Percentiles rank a stretch among this genome's conserved stretches.
Conservation (phyloP, 2,888 invertebrate species). For the Fissipunctia ypsillon region DNA sequence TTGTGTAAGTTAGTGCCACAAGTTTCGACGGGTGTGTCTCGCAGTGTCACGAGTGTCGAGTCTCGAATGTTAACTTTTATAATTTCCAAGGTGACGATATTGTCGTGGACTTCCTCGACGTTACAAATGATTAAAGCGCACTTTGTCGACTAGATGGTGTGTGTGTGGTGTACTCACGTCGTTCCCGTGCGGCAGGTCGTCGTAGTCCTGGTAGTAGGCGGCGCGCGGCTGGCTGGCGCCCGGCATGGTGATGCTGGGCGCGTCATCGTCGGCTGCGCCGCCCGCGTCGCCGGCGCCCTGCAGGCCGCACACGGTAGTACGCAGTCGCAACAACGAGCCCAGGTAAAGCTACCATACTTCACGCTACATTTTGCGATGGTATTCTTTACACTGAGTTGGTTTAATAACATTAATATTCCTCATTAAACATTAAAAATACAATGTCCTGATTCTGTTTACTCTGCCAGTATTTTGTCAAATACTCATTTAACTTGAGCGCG, state of each 20-base stretch:
- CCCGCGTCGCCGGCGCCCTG: constrained; percentile 25
- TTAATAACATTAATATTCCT: neutral
- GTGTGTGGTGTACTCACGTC: constrained; percentile 66
- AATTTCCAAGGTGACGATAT: neutral
- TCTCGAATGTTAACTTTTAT: neutral
- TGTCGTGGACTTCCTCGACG: neutral
- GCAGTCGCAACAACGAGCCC: neutral
- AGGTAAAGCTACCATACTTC: constrained; percentile 2
- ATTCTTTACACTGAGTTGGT: neutral
- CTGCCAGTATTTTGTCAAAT: neutral
- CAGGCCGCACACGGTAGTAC: constrained; percentile 31
- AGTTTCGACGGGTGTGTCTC: neutral
- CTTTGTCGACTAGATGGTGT: neutral
- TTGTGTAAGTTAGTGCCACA: neutral
- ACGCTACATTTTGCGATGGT: neutral
- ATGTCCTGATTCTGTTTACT: neutral
- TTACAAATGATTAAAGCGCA: neutral
- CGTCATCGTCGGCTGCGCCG: constrained; percentile 32
- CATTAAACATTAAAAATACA: neutral
- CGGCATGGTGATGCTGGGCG: constrained; percentile 84
- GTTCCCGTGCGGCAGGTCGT: constrained; percentile 73
- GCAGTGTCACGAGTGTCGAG: too few species aligned
- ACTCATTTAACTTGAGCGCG: neutral
- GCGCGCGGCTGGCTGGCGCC: constrained; percentile 70
- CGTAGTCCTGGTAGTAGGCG: constrained; percentile 71